These are phyloP conservation scores for Pimephales promelas DNA, from an alignment of 2,113 vertebrate species.

Conservation along the genomic window DNA sequence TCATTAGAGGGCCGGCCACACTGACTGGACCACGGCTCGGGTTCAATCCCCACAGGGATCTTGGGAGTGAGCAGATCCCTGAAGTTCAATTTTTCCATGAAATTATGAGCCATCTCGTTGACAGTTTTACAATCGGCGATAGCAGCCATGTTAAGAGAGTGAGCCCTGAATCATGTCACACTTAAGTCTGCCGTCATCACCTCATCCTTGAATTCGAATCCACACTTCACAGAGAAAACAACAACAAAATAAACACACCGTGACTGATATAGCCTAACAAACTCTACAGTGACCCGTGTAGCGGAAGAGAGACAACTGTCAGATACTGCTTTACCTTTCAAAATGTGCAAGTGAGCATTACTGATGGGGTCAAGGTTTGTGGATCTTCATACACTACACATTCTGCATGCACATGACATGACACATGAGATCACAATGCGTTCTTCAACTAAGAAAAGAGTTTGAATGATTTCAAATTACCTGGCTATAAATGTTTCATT, in stretches of 20 bases:
- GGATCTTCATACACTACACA: constrained; percentile 11
- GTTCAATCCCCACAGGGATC: background rate
- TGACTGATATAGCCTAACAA: background rate
- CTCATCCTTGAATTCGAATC: background rate
- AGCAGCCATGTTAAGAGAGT: background rate
- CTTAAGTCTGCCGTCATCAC: constrained; percentile 6
- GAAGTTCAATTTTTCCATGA: constrained; percentile 18
- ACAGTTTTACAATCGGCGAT: constrained; percentile 19
- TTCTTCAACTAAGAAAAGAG: too few species aligned
- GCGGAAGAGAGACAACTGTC: background rate
- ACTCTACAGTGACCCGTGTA: too few species aligned
- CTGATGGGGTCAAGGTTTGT: background rate
- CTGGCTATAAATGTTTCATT: too few species aligned
- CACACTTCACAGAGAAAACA: background rate
- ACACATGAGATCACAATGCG: too few species aligned
- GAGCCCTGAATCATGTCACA: constrained; percentile 22
- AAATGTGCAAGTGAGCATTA: constrained; percentile 10
- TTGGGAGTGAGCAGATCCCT: background rate
- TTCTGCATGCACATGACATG: background rate
- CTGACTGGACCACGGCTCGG: background rate
- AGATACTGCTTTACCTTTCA: constrained; percentile 17
- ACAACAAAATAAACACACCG: background rate
- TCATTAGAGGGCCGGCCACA: constrained; percentile 20
- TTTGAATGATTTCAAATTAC: too few species aligned
- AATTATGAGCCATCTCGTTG: background rate